A percentile compares a stretch with the other conserved stretches of the same genome.
phyloP scores from a whole-genome alignment of 1,140 invertebrate species.

The Wiebesia pumilae region DNA sequence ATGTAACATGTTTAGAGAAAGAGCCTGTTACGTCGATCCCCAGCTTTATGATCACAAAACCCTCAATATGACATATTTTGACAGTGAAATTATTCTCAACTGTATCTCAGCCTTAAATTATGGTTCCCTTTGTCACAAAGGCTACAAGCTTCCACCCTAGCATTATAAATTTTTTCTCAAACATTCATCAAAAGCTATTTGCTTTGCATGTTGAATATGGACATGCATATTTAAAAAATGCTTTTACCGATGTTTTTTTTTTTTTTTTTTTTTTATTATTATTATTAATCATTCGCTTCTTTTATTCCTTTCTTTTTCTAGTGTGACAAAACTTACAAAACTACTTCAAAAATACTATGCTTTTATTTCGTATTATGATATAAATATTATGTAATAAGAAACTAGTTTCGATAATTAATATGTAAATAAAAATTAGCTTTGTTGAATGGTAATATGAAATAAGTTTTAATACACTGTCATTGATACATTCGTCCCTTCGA shows the following conservation, averaged over 20 bases:
- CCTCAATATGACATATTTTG: constrained; percentile 49
- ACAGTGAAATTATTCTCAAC: constrained; percentile 49
- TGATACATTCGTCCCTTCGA: neutral
- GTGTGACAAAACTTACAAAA: constrained; percentile 33
- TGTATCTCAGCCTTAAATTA: constrained; percentile 51
- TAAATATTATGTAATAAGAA: neutral
- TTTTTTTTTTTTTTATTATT: too few relatives aligned
- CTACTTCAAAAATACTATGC: constrained; percentile 44
- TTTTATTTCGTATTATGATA: constrained; percentile 9
- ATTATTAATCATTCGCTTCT: constrained; percentile 14
- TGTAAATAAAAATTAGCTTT: neutral
- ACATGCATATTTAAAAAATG: constrained; percentile 42
- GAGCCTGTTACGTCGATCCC: constrained; percentile 50
- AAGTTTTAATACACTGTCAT: neutral
- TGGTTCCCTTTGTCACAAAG: constrained; percentile 36
- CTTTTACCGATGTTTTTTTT: constrained; percentile 14
- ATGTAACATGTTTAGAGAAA: constrained; percentile 44
- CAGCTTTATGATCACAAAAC: constrained; percentile 50
- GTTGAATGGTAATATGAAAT: neutral
- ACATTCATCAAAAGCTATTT: constrained; percentile 34
- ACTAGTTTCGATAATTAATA: neutral
- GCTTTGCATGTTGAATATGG: constrained; percentile 17
- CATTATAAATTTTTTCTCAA: constrained; percentile 46
- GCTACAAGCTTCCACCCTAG: constrained; percentile 44
- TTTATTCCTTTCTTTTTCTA: constrained; percentile 5